Percentiles rank a stretch among this genome's conserved stretches.
phyloP scores from a whole-genome alignment of 2,113 vertebrate genomes.

The Cromileptes altivelis region DNA sequence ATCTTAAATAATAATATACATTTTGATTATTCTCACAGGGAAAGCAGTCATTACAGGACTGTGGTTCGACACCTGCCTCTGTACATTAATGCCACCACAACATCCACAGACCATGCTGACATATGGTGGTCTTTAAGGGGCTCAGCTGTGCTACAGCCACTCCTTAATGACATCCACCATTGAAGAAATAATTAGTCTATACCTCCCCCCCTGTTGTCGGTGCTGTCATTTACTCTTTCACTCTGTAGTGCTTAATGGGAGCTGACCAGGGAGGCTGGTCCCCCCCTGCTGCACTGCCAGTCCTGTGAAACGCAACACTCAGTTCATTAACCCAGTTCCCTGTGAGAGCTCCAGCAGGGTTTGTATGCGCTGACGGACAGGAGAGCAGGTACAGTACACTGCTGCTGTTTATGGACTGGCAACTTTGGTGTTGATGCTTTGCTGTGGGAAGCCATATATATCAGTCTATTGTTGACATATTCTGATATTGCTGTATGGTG shows the following conservation, averaged over 20 bases:
- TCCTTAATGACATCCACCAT: constrained; percentile 60
- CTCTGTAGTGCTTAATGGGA: constrained; percentile 47
- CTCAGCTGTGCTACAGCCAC: constrained; percentile 67
- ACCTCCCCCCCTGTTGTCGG: constrained; percentile 38
- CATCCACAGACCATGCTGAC: constrained; percentile 41
- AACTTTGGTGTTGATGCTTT: constrained; percentile 2
- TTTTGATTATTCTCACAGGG: constrained; percentile 2
- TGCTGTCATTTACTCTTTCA: constrained; percentile 50
- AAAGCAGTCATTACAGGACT: constrained; percentile 2
- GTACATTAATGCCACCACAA: constrained; percentile 41
- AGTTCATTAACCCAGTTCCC: constrained; percentile 60
- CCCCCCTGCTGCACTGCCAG: constrained; percentile 12
- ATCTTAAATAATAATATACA: background rate
- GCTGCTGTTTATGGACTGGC: constrained; percentile 16
- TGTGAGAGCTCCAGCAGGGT: constrained; percentile 13
- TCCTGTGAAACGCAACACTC: constrained; percentile 67
- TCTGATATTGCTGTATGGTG: background rate
- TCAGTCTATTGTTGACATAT: no score
- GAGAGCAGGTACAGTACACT: constrained; percentile 33
- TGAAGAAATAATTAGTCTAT: constrained; percentile 63
- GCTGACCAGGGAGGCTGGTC: constrained; percentile 41
- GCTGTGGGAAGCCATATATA: background rate
- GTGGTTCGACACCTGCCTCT: constrained; percentile 45
- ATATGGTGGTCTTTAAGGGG: constrained; percentile 49
- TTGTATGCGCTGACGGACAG: constrained; percentile 34